Percentiles rank a stretch among this genome's conserved stretches.
phyloP scores from a whole-genome alignment of 2,113 vertebrate species.

The Arvicanthis niloticus region DNA sequence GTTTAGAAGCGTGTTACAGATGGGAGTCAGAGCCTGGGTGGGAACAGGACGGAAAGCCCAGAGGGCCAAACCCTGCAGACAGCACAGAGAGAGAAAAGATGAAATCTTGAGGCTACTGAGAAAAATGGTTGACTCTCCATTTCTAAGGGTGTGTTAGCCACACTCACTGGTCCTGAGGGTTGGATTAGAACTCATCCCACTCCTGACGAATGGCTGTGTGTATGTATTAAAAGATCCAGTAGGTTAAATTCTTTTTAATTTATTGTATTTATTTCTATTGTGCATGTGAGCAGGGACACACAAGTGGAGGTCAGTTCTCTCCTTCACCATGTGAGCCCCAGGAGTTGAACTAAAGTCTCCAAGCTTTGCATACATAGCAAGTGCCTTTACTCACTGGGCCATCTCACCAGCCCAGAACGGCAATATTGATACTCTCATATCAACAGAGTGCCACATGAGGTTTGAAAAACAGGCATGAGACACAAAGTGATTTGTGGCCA shows the following conservation, averaged over 20 bases:
- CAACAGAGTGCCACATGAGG: neutral
- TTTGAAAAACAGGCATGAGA: neutral
- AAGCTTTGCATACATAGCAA: neutral
- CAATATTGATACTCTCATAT: neutral
- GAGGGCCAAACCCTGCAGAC: neutral
- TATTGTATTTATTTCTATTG: neutral
- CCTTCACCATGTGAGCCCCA: neutral
- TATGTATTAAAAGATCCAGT: too few species aligned
- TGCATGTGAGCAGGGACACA: neutral
- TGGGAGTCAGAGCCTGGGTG: neutral
- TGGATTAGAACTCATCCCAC: neutral
- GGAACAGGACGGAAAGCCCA: neutral
- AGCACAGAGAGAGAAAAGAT: neutral
- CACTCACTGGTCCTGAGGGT: neutral
- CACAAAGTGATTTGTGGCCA: neutral
- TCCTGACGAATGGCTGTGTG: neutral
- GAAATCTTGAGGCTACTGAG: neutral
- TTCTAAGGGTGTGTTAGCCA: neutral
- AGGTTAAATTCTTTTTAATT: neutral
- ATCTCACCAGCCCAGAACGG: neutral
- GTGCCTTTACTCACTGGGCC: neutral
- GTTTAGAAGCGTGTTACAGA: neutral
- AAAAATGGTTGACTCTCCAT: neutral
- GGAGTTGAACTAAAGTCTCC: neutral
- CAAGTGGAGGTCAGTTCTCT: neutral